These are phyloP conservation scores for Trinorchestia longiramus DNA, from an alignment of 1,140 invertebrate species.

Conservation along the genomic window DNA sequence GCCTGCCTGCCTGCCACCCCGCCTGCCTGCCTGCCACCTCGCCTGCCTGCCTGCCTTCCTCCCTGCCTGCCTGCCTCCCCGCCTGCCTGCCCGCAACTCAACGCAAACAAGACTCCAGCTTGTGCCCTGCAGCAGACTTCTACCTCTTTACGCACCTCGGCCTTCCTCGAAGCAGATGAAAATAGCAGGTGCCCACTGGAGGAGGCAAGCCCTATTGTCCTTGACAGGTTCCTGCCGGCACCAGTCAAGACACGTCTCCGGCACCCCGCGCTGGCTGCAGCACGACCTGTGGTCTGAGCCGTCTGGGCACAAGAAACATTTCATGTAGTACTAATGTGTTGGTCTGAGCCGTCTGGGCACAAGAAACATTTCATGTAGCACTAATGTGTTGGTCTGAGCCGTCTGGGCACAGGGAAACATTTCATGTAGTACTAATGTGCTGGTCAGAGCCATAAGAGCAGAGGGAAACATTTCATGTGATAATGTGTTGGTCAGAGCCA, in stretches of 20 bases:
- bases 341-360: no score
- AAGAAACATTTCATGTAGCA: no score
- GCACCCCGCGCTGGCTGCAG: slow-evolving; percentile 81
- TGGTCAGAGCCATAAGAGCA: no score
- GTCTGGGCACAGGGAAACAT: no score
- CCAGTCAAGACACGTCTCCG: slow-evolving; percentile 81
- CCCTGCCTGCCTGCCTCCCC: background rate
- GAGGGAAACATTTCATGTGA: no score
- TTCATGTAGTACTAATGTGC: no score
- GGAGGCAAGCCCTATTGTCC: slow-evolving; percentile 77
- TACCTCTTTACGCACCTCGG: slow-evolving; percentile 72
- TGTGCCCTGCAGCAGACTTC: background rate
- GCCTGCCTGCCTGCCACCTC: no score
- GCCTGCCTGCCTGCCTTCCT: no score
- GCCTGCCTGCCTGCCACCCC: no score
- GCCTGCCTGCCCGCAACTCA: background rate
- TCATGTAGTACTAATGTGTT: no score
- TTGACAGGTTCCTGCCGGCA: slow-evolving; percentile 77
- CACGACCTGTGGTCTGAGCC: slow-evolving; percentile 82
- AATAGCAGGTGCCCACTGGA: slow-evolving; percentile 81
- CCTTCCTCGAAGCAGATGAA: slow-evolving; percentile 85
- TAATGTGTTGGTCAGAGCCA: no score
- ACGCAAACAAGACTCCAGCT: background rate
- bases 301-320: slow-evolving; percentile 69
- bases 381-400: no score